Percentiles rank a stretch among this genome's conserved stretches.
phyloP scores from a whole-genome alignment of 2,888 invertebrate genomes.

The Athrips mouffetella region DNA sequence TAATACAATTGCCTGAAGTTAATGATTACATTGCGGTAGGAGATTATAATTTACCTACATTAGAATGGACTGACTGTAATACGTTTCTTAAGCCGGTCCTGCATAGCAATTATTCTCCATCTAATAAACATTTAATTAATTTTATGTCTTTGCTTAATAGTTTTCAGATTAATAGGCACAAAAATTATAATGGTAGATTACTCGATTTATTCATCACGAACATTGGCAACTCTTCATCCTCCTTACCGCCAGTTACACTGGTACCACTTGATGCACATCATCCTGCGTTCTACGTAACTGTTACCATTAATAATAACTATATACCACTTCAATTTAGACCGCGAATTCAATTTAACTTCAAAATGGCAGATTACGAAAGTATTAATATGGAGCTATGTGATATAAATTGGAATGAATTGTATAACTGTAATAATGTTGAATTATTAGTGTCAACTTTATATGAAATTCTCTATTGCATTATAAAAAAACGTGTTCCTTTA shows the following conservation, averaged over 20 bases:
- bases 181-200: not conserved
- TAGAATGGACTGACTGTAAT: not conserved
- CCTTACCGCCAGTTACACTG: not conserved
- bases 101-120: not conserved
- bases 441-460: too few species aligned
- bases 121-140: not conserved
- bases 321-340: too few species aligned
- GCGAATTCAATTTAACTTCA: too few species aligned
- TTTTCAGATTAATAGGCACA: not conserved
- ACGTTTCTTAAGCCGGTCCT: not conserved
- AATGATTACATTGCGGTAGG: slow-evolving; percentile 1
- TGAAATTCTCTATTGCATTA: too few species aligned
- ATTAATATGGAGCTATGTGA: too few species aligned
- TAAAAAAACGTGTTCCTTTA: too few species aligned
- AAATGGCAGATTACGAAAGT: too few species aligned
- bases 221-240: not conserved
- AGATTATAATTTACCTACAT: not conserved
- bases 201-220: not conserved
- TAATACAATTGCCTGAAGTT: not conserved
- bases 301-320: too few species aligned
- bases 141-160: not conserved
- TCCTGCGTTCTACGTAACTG: not conserved
- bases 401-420: too few species aligned
- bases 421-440: too few species aligned
- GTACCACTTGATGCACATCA: not conserved